Evolutionary conservation across 2,797 vertebrate species (phyloP).

Genomic region (Lagocephalus sceleratus): DNA sequence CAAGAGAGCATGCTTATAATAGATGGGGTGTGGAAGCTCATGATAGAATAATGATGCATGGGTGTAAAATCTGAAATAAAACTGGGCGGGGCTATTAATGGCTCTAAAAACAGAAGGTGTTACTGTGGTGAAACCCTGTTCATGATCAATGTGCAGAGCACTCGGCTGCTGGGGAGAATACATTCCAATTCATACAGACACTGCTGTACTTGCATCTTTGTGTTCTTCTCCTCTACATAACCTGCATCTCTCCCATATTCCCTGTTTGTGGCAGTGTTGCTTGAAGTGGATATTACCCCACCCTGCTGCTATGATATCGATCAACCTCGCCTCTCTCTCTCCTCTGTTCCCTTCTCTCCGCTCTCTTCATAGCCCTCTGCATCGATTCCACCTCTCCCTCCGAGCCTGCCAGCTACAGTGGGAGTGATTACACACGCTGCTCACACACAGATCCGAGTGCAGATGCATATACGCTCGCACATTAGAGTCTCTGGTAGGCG

Average conservation of each 20-base stretch:
- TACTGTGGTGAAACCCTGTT: constrained; percentile 49
- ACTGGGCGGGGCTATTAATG: constrained; percentile 70
- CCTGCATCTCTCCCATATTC: constrained; percentile 44
- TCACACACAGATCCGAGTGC: constrained; percentile 51
- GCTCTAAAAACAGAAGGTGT: constrained; percentile 63
- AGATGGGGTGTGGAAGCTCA: constrained; percentile 40
- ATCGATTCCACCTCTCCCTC: constrained; percentile 68
- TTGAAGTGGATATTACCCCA: constrained; percentile 74
- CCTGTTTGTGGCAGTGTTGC: constrained; percentile 51
- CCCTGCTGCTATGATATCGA: constrained; percentile 77
- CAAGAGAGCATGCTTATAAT: constrained; percentile 46
- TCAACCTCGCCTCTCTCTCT: constrained; percentile 61
- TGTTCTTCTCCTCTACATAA: constrained; percentile 40
- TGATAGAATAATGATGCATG: constrained; percentile 60
- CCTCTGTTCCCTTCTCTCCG: constrained; percentile 39
- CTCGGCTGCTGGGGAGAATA: constrained; percentile 51
- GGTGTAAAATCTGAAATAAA: constrained; percentile 52
- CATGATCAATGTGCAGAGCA: constrained; percentile 39
- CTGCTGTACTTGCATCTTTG: constrained; percentile 54
- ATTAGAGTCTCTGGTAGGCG: constrained; percentile 34
- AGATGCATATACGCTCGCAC: constrained; percentile 17
- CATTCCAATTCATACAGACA: constrained; percentile 65
- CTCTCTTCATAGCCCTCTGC: constrained; percentile 68
- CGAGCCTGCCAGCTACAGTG: constrained; percentile 59
- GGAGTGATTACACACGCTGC: constrained; percentile 73